Base-by-base conservation (phyloP, 2,888 invertebrate species). In the Parthenolecanium corni region DNA sequence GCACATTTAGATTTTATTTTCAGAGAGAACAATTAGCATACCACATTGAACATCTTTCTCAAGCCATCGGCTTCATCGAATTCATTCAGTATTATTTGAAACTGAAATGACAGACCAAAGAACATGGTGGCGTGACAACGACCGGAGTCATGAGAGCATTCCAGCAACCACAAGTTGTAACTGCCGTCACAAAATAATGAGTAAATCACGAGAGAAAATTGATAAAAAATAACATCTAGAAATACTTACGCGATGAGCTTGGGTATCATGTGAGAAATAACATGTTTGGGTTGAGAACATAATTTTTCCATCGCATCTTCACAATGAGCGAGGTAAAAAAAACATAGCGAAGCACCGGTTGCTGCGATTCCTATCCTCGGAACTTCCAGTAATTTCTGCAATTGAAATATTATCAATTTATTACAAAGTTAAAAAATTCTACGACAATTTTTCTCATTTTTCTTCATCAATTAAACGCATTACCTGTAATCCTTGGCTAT, bases 61-160 rank as follows among this genome's bases (percentile, higher is more conserved):
- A 97, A 78, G 0, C 97, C 97, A 74, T 97, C 96, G 75, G 89
- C 82, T n/a, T 76, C 80, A 74, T 98, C 97, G 72, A 98, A 98
- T 73, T 94, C 86, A 69, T 94, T 92, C 9, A 97, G 76, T 70
- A 98, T 92, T 1, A 91, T 83, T 69, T 89, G 82, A 74, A 95
- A 97, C 69, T 91, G 88, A 74, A 96, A 95, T 6, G 91, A 89
- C 53, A 94, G 81, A 0, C 92, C 89, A 73, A 98, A 95, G 76
- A 98, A 98, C 93, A 96, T 94, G 24, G 94, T 91, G 2, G 95
- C 94, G 75, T 97, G 94, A 71, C 95, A 94, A 65, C 94, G 81
- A n/a, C 95, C 95, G 0, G 95, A 96, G 76, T 95, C 94, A 74
- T 95, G 92, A 1, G 95, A 93, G 70, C 95, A 92, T 71, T 96